phyloP scores from a whole-genome alignment of 2,888 invertebrate genomes.

The Smittia sp. region DNA sequence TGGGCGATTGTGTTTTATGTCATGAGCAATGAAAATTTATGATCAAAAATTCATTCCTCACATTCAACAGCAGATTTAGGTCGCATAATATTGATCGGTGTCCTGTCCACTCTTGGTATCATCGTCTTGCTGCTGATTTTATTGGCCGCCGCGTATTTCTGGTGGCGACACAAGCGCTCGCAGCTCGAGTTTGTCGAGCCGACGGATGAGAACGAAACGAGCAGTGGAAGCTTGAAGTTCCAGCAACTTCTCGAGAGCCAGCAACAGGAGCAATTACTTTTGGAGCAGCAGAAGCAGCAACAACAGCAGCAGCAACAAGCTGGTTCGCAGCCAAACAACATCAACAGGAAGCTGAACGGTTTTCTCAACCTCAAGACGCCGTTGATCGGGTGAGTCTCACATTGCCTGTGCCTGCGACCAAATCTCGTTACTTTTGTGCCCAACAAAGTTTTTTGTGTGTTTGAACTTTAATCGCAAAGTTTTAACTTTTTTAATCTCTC shows the following conservation, averaged over 20 bases:
- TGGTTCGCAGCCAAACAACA: constrained; percentile 51
- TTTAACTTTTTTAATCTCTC: background rate
- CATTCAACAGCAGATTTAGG: constrained; percentile 34
- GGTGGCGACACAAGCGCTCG: constrained; percentile 55
- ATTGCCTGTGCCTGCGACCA: constrained; percentile 16
- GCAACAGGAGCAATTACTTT: constrained; percentile 40
- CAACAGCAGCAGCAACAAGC: constrained; percentile 43
- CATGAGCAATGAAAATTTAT: too few species aligned
- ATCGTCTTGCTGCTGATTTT: constrained; percentile 52
- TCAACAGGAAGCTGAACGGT: constrained; percentile 52
- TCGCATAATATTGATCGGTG: constrained; percentile 49
- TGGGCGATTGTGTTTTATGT: too few species aligned
- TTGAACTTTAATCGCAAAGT: constrained; percentile 5
- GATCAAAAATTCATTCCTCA: background rate
- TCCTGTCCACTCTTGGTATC: constrained; percentile 51
- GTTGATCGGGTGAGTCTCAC: constrained; percentile 50
- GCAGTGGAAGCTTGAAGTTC: constrained; percentile 50
- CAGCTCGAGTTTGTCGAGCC: constrained; percentile 53
- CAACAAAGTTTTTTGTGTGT: constrained; percentile 2
- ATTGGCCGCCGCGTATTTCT: constrained; percentile 52
- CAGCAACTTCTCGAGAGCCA: constrained; percentile 38
- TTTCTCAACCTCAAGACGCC: constrained; percentile 53
- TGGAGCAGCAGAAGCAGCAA: constrained; percentile 44
- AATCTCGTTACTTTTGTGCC: background rate
- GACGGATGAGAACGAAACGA: constrained; percentile 51